Base-by-base conservation (phyloP, 2,888 invertebrate genomes). In the Sminthurides aquaticus region DNA sequence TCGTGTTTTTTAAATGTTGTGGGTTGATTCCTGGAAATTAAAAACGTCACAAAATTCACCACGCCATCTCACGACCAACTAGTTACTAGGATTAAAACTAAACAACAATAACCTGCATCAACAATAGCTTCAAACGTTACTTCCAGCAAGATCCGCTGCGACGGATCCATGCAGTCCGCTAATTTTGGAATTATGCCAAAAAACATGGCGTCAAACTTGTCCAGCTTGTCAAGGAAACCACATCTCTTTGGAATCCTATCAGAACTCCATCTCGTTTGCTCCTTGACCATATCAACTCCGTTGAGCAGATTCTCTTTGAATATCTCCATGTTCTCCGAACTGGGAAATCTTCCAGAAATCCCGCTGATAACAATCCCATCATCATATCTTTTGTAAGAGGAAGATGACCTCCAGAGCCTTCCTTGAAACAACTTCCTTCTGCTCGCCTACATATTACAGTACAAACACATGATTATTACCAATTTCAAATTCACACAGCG, bases 251-350 rank as follows among this genome's bases (percentile, higher is more conserved):
- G 61, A 24, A 61, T 28, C 28, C 34, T 52, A 25, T 61, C 29
- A 11, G 27, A 27, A 8, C 11, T 61, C 54, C 52, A 61, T 2
- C 61, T 27, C 1, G 52, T 61, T n/a, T 61, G 61, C 11, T 80
- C 82, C 29, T 82, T 83, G 43, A 83, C 79, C 80, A 84, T 81
- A 72, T 83, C 83, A 60, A 80, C 79, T 29, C 80, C 79, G 59
- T 78, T 77, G 70, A 81, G 77, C 22, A 84, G 77, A 74, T 82
- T 78, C 22, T 82, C 77, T 54, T 78, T 77, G 71, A 83, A 82
- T 73, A 83, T 82, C 55, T 78, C 77, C 65, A 83, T 77, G 71
- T 79, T 82, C 63, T 81, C 80, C 5, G 81, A 81, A 74, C 82
- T 80, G n/a, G 84, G 83, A 67, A 82, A 79, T 63, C 82, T 70